Evolutionary conservation across 2,113 vertebrate species (phyloP), one percentile per base, ranked within the genome.

Genomic region (Salvator merianae): DNA sequence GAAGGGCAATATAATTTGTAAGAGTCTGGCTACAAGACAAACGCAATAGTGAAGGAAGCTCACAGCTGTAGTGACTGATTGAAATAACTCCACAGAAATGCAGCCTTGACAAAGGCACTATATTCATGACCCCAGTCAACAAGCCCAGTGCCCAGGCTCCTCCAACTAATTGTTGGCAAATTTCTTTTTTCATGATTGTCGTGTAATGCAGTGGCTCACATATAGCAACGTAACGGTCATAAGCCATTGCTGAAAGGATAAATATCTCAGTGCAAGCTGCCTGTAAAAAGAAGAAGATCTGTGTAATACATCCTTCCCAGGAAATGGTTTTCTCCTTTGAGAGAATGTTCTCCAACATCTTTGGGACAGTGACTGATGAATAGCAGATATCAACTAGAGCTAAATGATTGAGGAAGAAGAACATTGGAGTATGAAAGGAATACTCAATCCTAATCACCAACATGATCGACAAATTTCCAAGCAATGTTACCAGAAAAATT

Each of bases 211-310:
- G 71, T 26, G 84, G 84, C 34, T 59, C 69, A 74, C 75, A 85
- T 40, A 87, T 68, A 72, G 87, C 89, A 13, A 63, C 79, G 13
- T 79, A 76, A 43, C 32, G 55, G 24, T 86, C 84, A 53, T 76
- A 86, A 30, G 87, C 85, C 79, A 79, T 40, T 30, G 78, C 63
- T 50, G 89, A 75, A 59, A 86, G 82, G 30, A 77, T 74, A 50
- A 84, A 86, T 50, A 79, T 71, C 36, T 80, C 79, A 82, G 74
- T 73, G 2, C 81, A 75, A 30, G 78, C 84, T 66, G 72, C 53
- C n/a, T 79, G 78, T 14, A 68, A 72, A 18, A 82, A 66, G 75
- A 84, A 76, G 70, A 84, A 79, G 26, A 86, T 84, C 84, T 80
- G 84, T 36, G 84, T 82, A 7, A 88, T 79, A 24, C 79, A 77